Base-by-base conservation (phyloP, 2,113 vertebrate genomes). In the Lota lota region DNA sequence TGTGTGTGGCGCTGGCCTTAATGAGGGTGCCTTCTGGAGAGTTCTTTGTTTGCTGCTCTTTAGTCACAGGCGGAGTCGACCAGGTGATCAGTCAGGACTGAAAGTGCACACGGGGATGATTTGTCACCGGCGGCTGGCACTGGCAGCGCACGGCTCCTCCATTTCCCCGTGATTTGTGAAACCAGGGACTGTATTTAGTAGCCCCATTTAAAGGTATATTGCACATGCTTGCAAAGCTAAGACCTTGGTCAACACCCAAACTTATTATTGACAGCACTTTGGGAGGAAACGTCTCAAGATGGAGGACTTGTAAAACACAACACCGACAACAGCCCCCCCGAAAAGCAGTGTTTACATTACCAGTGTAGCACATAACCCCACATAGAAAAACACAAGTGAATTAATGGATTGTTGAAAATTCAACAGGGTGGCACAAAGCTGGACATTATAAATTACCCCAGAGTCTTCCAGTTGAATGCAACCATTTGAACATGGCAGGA, bases 391-490 rank as follows among this genome's bases (percentile, higher is more conserved):
- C 40, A 47, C 40, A 47, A 10, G 12, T 47, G 40, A 47, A 47
- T 47, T 47, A 10, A 47, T 47, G 40, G 8, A 14, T 47, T 47
- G 40, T 47, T n/a, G 51, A 53, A 53, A 53, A 53, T 10, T 53
- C 51, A 53, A 53, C 51, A 17, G 12, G 12, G 7, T 33, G 4
- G 28, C 28, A 33, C 28, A 33, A 33, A 33, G 28, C 4, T 33
- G 28, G 28, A 33, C 28, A 33, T 33, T 33, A 33, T 33, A 33
- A 33, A 94, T 93, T 89, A 85, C 93, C 93, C 94, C 93, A 92
- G 92, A 94, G 93, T 95, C 93, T 70, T 87, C 84, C 84, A 87
- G 81, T 77, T 79, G 77, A 83, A 83, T 78, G 70, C 75, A 76
- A 87, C 83, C 76, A 74, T 83, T 83, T 77, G 78, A 87, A 88